Evolutionary conservation across 1,140 invertebrate genomes (phyloP).

Genomic region (Drosophila ananassae): DNA sequence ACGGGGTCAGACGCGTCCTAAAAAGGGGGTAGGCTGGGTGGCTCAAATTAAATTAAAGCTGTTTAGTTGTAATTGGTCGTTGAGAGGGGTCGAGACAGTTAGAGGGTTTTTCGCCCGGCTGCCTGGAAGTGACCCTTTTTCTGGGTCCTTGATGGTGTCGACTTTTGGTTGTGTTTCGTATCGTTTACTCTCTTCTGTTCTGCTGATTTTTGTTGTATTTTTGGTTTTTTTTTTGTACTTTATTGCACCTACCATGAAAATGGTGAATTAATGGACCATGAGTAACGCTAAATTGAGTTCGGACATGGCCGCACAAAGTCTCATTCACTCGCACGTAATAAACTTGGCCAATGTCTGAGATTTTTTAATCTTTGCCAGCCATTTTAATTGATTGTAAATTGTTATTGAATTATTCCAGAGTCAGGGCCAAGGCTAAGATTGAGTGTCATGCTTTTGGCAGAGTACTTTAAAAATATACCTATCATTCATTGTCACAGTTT

Average conservation of each 20-base stretch:
- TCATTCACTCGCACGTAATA: constrained; percentile 47
- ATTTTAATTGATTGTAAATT: constrained; percentile 49
- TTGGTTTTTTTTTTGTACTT: constrained; percentile 33
- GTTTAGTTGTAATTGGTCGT: constrained; percentile 81
- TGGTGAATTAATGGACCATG: constrained; percentile 77
- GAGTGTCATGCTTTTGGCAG: constrained; percentile 32
- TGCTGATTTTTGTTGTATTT: background rate
- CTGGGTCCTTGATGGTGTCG: constrained; percentile 47
- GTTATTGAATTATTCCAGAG: constrained; percentile 46
- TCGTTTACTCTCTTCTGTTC: constrained; percentile 6
- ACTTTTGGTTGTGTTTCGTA: constrained; percentile 33
- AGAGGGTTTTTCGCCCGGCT: constrained; percentile 21
- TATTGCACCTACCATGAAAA: constrained; percentile 77
- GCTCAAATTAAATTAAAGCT: constrained; percentile 82
- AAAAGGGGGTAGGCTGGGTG: constrained; percentile 40
- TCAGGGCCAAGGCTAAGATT: constrained; percentile 26
- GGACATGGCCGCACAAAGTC: constrained; percentile 20
- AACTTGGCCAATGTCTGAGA: constrained; percentile 60
- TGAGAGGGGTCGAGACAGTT: constrained; percentile 63
- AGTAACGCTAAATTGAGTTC: constrained; percentile 78
- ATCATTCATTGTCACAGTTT: background rate
- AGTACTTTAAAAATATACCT: constrained; percentile 12
- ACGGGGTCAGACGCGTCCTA: background rate
- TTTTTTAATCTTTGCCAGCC: constrained; percentile 50
- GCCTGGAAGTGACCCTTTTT: constrained; percentile 68